phyloP scores from a whole-genome alignment of 2,797 vertebrate genomes.

The Coracias cyanogaster region DNA sequence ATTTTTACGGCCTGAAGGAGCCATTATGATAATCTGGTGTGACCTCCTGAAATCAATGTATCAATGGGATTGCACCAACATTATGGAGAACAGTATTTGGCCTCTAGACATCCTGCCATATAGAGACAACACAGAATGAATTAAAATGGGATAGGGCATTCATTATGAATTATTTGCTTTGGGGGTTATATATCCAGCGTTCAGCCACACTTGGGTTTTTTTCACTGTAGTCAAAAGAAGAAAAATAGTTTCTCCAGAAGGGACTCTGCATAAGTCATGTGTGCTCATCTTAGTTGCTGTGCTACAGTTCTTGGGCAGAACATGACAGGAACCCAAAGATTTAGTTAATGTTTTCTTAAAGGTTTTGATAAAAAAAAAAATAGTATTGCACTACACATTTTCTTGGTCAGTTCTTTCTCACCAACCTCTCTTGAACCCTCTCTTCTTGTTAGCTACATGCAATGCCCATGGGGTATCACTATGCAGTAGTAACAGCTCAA shows the following conservation, averaged over 20 bases:
- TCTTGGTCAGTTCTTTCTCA: not conserved
- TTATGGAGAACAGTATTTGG: conserved; percentile 47
- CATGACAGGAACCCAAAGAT: not conserved
- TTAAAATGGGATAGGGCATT: conserved; percentile 36
- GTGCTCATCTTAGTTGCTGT: not conserved
- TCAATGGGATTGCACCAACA: conserved; percentile 50
- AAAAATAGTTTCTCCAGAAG: conserved; percentile 7
- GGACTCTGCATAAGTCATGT: not conserved
- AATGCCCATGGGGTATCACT: not conserved
- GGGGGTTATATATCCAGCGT: not conserved
- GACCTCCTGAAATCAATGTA: conserved; percentile 64
- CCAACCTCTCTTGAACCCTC: not conserved
- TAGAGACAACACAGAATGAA: conserved; percentile 23
- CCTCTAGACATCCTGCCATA: conserved; percentile 51
- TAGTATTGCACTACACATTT: not conserved
- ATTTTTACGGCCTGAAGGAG: conserved; percentile 48
- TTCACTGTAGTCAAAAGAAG: conserved; percentile 5
- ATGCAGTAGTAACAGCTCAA: not conserved
- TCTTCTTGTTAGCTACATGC: not conserved
- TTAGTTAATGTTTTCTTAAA: not conserved
- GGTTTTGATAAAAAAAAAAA: not conserved
- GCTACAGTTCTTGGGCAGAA: not conserved
- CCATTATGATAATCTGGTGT: conserved; percentile 66
- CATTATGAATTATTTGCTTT: conserved; percentile 49
- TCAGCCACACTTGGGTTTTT: not conserved